These are phyloP conservation scores for Ibycter americanus DNA, from an alignment of 2,797 vertebrate genomes.

Conservation along the genomic window DNA sequence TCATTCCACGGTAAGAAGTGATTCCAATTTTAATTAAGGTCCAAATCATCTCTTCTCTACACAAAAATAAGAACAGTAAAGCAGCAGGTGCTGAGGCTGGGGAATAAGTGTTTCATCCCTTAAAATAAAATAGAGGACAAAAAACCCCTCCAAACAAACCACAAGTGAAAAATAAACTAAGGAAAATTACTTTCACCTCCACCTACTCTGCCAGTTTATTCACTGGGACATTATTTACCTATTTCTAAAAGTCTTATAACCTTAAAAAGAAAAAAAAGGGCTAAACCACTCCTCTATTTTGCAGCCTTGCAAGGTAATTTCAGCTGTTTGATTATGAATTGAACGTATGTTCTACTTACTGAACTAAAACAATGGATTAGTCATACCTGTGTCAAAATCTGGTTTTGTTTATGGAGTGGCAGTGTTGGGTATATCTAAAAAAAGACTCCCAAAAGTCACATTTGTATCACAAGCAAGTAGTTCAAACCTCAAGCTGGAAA, in stretches of 20 bases:
- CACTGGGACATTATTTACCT: conserved; percentile 3
- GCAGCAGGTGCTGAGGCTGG: neutral
- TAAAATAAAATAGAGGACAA: conserved; percentile 34
- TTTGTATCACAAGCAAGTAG: conserved; percentile 38
- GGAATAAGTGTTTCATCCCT: neutral
- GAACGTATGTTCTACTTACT: conserved; percentile 65
- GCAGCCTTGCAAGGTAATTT: conserved; percentile 49
- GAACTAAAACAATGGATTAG: conserved; percentile 70
- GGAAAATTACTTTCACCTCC: conserved; percentile 19
- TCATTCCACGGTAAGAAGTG: neutral
- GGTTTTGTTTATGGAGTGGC: conserved; percentile 65
- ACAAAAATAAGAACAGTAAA: conserved; percentile 19
- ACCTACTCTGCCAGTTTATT: conserved; percentile 33
- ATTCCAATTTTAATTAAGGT: conserved; percentile 43
- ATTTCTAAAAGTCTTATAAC: neutral
- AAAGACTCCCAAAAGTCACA: conserved; percentile 59
- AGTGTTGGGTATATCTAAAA: conserved; percentile 26
- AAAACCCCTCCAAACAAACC: neutral
- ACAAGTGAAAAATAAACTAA: conserved; percentile 36
- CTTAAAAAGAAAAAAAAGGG: conserved; percentile 4
- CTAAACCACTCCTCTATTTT: conserved; percentile 31
- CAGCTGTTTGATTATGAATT: conserved; percentile 60
- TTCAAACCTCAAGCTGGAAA: conserved; percentile 34
- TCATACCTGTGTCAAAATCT: conserved; percentile 62
- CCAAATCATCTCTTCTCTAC: conserved; percentile 1